Evolutionary conservation across 2,797 vertebrate genomes (phyloP), one percentile per base, ranked within the genome.

Genomic region (Natrix natrix): DNA sequence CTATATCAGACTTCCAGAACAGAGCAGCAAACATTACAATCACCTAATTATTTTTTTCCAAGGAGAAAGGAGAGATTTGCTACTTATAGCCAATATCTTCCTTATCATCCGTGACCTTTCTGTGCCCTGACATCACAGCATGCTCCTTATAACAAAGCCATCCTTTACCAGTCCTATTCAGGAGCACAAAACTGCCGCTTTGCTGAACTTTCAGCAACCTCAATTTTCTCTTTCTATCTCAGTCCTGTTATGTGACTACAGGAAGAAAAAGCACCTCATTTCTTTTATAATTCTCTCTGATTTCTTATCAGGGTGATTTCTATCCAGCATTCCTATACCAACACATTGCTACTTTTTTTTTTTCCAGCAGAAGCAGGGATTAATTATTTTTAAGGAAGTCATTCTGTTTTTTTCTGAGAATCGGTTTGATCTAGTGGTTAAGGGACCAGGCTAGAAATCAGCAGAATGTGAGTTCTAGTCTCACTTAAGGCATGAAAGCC

Each of bases 201-300:
- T 48, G 88, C 74, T 95, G 93, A 91, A 94, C 54, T 93, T 91
- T 92, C 91, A 93, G 74, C 83, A 96, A 91, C 74, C 63, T 93
- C 89, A 90, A 87, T 94, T 92, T 93, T 93, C 55, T 94, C 11
- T 87, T 93, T 87, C 93, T 66, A 91, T 90, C 83, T 94, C 69
- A 55, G 60, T 88, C 88, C 37, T 83, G 86, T 92, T 94, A 92
- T 87, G 63, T 74, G 60, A 74, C 61, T 83, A 66, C 89, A 54
- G 20, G 57, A 57, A 93, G 48, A 78, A 90, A 92, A 86, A 17
- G 89, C n/a, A 90, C 13, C 55, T 86, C 93, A 63, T 91, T 93
- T 52, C 60, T 93, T 89, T 94, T 94, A 89, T 54, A 95, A 90
- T 12, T 22, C 69, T 59, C 92, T 8, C 8, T 61, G 37, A n/a